phyloP scores from a whole-genome alignment of 2,888 invertebrate species.

The Acronicta aceris region DNA sequence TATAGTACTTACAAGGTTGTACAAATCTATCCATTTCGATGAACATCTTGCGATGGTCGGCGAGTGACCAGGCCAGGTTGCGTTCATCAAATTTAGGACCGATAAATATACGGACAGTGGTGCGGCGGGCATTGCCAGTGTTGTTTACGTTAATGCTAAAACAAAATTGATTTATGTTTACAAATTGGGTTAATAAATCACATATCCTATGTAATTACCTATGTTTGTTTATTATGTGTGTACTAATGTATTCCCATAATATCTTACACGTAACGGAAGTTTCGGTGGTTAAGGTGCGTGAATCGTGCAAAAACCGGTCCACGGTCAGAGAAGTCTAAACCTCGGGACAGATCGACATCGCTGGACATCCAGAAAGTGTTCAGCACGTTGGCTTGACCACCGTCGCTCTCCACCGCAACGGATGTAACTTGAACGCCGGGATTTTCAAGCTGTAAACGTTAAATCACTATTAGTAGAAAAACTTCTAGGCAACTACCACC shows the following conservation, averaged over 20 bases:
- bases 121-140: conserved; percentile 79
- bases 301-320: conserved; percentile 92
- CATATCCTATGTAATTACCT: no score
- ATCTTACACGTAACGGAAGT: conserved; percentile 90
- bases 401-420: conserved; percentile 81
- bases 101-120: conserved; percentile 92
- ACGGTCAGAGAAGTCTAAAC: conserved; percentile 93
- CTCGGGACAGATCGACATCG: conserved; percentile 94
- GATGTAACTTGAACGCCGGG: conserved; percentile 89
- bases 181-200: no score
- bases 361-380: conserved; percentile 94
- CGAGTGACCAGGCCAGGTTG: conserved; percentile 90
- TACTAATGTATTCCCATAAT: background rate
- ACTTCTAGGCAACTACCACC: no score
- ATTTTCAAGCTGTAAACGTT: conserved; percentile 88
- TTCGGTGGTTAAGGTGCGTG: conserved; percentile 93
- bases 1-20: conserved; percentile 87
- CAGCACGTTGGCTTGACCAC: conserved; percentile 88
- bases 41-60: conserved; percentile 91
- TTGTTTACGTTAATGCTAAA: conserved; percentile 87
- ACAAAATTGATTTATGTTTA: background rate
- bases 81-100: conserved; percentile 92
- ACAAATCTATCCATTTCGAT: conserved; percentile 93
- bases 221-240: no score
- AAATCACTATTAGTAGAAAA: background rate